Base-by-base conservation (phyloP, 2,113 vertebrate species). In the Turnix velox region DNA sequence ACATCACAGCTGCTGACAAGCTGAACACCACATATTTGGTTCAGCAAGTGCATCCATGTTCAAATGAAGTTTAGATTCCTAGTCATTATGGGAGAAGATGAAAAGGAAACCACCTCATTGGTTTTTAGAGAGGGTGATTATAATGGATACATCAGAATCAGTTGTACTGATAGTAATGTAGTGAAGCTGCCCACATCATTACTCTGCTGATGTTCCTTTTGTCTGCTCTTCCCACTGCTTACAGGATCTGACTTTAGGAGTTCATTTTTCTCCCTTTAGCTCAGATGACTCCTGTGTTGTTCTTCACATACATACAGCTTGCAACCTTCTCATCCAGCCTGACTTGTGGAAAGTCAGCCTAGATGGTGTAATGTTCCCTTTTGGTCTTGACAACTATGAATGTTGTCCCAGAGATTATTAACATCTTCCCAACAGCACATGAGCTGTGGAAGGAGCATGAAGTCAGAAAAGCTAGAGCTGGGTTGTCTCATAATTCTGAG, bases 181-280 rank as follows among this genome's bases (percentile, higher is more conserved):
- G 87, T 95, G 94, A 96, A 77, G 58, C 90, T 97, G 57, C 88
- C 62, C 35, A 61, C 91, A 79, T 71, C 87, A 95, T 97, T 95
- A 93, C 69, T 73, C 86, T 91, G 86, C 72, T 91, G 83, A 81
- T 11, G 16, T 43, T 85, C 30, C 37, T 91, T 84, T 92, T 68
- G 28, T 69, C 87, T 10, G 6, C 45, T 95, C 57, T 37, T 88
- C 37, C 58, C 43, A 42, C 39, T 55, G 74, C 42, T 92, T 51
- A 43, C 22, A 86, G 68, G 67, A 46, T 58, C 40, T 87, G 81
- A 93, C 93, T 91, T 88, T 80, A 68, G 25, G 84, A 43, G 51
- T 79, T 92, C 91, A 52, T 48, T n/a, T n/a, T n/a, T n/a, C n/a
- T n/a, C n/a, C n/a, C n/a, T n/a, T n/a, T n/a, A n/a, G n/a, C n/a